Evolutionary conservation across 2,113 vertebrate species (phyloP).

Genomic region (Solea senegalensis): DNA sequence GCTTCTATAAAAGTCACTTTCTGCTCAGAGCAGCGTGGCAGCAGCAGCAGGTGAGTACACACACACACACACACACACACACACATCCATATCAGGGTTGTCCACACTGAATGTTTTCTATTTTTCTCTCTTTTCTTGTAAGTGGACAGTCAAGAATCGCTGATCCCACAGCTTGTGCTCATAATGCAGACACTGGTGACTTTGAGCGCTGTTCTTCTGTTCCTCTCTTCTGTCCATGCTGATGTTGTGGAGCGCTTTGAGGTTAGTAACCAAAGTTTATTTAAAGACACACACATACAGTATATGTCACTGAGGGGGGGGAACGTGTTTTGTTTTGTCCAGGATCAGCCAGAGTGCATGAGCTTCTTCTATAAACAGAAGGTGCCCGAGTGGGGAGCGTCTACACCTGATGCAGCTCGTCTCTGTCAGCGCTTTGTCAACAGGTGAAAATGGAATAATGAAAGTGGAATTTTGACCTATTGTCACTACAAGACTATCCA

Average conservation of each 20-base stretch:
- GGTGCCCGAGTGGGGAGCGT: constrained; percentile 67
- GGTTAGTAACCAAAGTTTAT: constrained; percentile 36
- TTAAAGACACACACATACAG: background rate
- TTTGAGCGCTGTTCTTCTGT: constrained; percentile 36
- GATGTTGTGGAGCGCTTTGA: constrained; percentile 70
- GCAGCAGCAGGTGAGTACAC: constrained; percentile 49
- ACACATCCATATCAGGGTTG: background rate
- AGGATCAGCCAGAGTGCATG: constrained; percentile 71
- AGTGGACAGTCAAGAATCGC: background rate
- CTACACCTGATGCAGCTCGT: constrained; percentile 35
- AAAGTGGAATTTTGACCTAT: too few relatives aligned
- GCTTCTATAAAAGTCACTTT: constrained; percentile 28
- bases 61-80: constrained; percentile 37
- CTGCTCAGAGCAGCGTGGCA: constrained; percentile 1
- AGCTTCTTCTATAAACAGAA: constrained; percentile 76
- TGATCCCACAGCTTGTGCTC: background rate
- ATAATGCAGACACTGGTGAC: constrained; percentile 42
- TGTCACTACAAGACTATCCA: too few relatives aligned
- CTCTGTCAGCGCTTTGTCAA: constrained; percentile 77
- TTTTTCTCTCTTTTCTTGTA: background rate
- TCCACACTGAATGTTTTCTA: background rate
- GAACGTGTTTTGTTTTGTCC: background rate
- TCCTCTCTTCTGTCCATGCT: constrained; percentile 43
- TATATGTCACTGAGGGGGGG: too few relatives aligned
- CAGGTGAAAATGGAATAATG: constrained; percentile 49